Evolutionary conservation across 2,113 vertebrate genomes (phyloP).

Genomic region (Herpetotheres cachinnans): DNA sequence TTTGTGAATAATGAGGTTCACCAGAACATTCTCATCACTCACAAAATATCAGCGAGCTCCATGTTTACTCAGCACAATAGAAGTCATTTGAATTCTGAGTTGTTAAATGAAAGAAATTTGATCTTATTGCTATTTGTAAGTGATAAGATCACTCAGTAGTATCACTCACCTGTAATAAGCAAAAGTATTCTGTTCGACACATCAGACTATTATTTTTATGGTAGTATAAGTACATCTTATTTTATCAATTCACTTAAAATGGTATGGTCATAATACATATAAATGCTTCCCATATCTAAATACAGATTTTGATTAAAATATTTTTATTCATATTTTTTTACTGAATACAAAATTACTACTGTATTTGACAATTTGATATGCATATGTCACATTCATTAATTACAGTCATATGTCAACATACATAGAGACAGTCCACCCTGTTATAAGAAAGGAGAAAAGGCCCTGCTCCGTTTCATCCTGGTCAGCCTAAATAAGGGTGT

Average conservation of each 20-base stretch:
- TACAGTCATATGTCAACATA: not conserved
- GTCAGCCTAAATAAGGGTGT: not conserved
- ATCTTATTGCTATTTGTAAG: not conserved
- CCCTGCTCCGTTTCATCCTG: not conserved
- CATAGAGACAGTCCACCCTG: not conserved
- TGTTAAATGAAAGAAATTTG: not conserved
- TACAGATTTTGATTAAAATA: not conserved
- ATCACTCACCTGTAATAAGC: not conserved
- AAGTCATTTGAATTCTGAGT: not conserved
- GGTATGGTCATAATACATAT: not conserved
- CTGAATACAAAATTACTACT: not conserved
- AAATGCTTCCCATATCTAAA: not conserved
- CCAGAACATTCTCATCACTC: not conserved
- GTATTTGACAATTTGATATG: not conserved
- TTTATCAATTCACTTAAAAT: not conserved
- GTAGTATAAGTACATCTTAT: not conserved
- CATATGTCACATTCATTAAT: not conserved
- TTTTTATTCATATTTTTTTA: not conserved
- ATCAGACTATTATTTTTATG: not conserved
- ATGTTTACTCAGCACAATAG: not conserved
- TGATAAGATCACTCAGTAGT: not conserved
- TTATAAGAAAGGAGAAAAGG: not conserved
- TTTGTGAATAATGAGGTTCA: constrained; percentile 10
- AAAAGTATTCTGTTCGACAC: not conserved
- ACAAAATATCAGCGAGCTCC: not conserved